Evolutionary conservation across 2,113 vertebrate genomes (phyloP).

Genomic region (Pycnonotus jocosus): DNA sequence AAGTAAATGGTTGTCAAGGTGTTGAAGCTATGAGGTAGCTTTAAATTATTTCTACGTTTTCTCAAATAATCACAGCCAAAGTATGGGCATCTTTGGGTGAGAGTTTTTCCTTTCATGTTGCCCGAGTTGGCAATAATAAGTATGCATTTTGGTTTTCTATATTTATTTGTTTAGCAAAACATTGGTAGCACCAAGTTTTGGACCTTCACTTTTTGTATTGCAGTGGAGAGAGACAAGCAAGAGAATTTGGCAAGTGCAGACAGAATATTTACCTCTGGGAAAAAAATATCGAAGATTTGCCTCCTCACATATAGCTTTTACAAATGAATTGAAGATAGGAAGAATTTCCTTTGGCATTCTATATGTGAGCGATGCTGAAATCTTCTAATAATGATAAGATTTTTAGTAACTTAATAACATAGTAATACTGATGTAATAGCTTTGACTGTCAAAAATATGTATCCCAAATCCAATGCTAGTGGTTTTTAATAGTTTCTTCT

Average conservation of each 20-base stretch:
- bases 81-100: neutral
- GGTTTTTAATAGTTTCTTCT: neutral
- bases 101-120: neutral
- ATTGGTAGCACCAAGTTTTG: neutral
- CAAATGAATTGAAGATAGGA: neutral
- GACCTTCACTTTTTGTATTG: neutral
- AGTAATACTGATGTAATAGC: neutral
- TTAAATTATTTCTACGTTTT: neutral
- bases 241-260: neutral
- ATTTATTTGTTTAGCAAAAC: neutral
- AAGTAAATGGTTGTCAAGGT: neutral
- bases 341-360: neutral
- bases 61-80: neutral
- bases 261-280: neutral
- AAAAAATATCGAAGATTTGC: neutral
- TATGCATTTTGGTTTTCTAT: accelerated
- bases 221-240: neutral
- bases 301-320: neutral
- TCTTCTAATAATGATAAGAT: neutral
- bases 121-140: neutral
- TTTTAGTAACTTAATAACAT: neutral
- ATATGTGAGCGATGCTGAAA: neutral
- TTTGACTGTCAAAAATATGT: neutral
- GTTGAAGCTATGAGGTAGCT: neutral
- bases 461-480: neutral